Percentiles rank a stretch among this genome's conserved stretches.
Evolutionary conservation across 2,797 vertebrate genomes (phyloP).

Genomic region (Distichodus sexfasciatus): DNA sequence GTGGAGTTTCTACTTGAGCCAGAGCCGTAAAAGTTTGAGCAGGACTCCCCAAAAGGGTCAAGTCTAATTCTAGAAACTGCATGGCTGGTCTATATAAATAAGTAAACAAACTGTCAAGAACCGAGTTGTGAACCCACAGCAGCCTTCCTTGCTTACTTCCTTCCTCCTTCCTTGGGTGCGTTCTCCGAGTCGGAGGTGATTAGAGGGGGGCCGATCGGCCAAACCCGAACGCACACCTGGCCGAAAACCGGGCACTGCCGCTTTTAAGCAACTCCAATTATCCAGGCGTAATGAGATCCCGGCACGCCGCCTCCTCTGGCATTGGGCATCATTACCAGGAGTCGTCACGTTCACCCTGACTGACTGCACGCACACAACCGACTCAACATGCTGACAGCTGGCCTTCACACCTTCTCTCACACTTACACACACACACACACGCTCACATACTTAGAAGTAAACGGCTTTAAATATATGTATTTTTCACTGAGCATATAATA

Average conservation of each 20-base stretch:
- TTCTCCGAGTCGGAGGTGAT: no score
- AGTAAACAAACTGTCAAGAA: conserved; percentile 25
- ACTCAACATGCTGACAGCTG: conserved; percentile 69
- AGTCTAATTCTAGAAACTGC: no score
- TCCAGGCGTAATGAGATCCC: conserved; percentile 72
- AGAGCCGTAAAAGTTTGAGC: no score
- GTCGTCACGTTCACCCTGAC: conserved; percentile 65
- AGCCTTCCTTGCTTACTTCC: no score
- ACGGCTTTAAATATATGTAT: conserved; percentile 1
- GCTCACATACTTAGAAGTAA: conserved; percentile 2
- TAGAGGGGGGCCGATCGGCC: conserved; percentile 42
- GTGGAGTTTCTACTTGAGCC: no score
- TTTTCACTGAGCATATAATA: no score
- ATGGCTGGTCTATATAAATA: no score
- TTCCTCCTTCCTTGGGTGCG: no score
- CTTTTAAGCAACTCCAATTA: conserved; percentile 74
- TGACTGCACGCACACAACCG: conserved; percentile 60
- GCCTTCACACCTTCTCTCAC: conserved; percentile 52
- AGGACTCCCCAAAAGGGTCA: no score
- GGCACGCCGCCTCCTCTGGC: conserved; percentile 57
- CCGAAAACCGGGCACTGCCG: conserved; percentile 54
- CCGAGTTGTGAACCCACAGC: background rate
- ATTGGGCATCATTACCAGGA: conserved; percentile 70
- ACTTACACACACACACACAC: conserved; percentile 17
- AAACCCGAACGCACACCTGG: conserved; percentile 62